Evolutionary conservation across 2,113 vertebrate genomes (phyloP), one percentile per base, ranked within the genome.

Genomic region (Cettia cetti): DNA sequence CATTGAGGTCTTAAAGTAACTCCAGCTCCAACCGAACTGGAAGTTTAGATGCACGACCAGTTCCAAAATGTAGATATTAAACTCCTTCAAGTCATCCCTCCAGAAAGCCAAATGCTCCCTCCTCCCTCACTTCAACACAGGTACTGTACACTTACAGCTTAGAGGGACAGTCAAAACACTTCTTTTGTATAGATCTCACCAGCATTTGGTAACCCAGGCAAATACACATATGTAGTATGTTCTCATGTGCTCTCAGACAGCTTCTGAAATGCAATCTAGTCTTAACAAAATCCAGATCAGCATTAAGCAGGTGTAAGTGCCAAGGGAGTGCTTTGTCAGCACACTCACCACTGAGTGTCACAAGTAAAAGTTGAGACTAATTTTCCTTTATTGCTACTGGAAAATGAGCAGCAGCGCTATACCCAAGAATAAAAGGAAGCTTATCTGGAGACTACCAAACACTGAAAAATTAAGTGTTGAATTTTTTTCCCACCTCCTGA

Each of bases 181-280:
- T 33, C n/a, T 50, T 10, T 27, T 1, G 0, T 4, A 26, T 0
- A n/a, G 9, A 53, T 35, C 28, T 65, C 6, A 4, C 7, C 35
- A 53, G 44, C 15, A 42, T 82, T 37, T 45, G 17, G 50, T 30
- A 39, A 80, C 5, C 37, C 24, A 68, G 21, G 14, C 39, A 63
- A 91, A 50, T 26, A 72, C 33, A 54, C 0, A 0, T 13, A 64
- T 7, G 37, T 7, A 57, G 3, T 22, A 28, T 21, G 42, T 20
- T 52, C 59, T 77, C 57, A 75, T 22, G 30, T 17, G 35, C 31
- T 52, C 59, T 77, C 57, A 75, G 15, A 30, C 61, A 79, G 45
- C 37, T 49, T 61, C 13, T 77, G 45, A 54, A 93, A 90, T 2
- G 7, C 23, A 42, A 74, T 31, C 63, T 24, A 81, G 40, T 47